Evolutionary conservation across 2,113 vertebrate species (phyloP), one percentile per base, ranked within the genome.

Genomic region (Siphamia tubifer): DNA sequence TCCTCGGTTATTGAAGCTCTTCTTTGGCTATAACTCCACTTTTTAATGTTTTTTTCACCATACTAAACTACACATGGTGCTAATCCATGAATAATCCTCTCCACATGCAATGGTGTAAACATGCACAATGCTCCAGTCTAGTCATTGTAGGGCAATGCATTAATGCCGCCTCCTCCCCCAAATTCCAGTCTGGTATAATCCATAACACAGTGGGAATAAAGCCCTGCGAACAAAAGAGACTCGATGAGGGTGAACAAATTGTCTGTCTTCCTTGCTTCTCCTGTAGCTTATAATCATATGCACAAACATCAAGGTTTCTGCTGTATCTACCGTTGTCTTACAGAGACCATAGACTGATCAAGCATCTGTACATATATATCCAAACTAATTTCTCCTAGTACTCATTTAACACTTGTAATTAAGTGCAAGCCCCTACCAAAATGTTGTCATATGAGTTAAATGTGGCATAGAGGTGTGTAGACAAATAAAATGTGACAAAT

Each of bases 51-150:
- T 73, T 65, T 49, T 31, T 20, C 45, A 54, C 52, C 68, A 58
- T 34, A 62, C 49, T 21, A 63, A n/a, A 38, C 40, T 38, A 54
- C 79, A 64, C 54, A 17, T 34, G 21, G 28, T 49, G 21, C 34
- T 85, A 88, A 88, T 79, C 86, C 81, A 79, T 3, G 8, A 70
- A 68, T 84, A 88, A 87, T 86, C 84, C 84, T 68, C 80, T 76
- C 75, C 65, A 52, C 16, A 55, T 74, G 75, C 48, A 67, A 39
- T 32, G 77, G 40, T 78, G 85, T 85, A 85, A 88, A 82, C 74
- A 75, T 77, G 74, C 65, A 85, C 77, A 82, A 84, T 85, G 67
- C 76, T 65, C 21, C 54, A 31, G 64, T 78, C 57, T 53, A 58
- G 60, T 67, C 71, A 55, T 45, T 42, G 60, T 63, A 55, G 55